Conservation (phyloP, 2,797 vertebrate genomes). For the Carduelis carduelis region DNA sequence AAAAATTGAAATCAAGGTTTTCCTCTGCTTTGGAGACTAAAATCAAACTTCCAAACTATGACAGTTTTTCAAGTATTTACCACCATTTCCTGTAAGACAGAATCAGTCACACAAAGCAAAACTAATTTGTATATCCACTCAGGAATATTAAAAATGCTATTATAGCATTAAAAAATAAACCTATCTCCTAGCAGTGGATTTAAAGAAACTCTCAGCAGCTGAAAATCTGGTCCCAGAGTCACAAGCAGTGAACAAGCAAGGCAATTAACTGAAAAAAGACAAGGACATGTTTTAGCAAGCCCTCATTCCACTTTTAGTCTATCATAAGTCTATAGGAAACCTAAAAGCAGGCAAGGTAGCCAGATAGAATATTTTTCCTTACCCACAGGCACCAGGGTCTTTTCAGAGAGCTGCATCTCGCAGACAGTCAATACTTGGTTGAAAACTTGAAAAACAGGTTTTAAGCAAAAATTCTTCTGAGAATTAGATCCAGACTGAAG, state of each 20-base stretch:
- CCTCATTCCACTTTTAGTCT: background rate
- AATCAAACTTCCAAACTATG: background rate
- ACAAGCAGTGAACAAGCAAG: background rate
- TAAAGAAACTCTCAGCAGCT: background rate
- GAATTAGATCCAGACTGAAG: constrained; percentile 57
- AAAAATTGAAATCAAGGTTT: background rate
- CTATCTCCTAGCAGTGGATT: background rate
- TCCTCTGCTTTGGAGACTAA: background rate
- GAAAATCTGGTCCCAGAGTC: background rate
- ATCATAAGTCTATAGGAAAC: background rate
- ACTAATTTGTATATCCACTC: background rate
- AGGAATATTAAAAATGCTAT: constrained; percentile 1
- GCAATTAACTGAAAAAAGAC: background rate
- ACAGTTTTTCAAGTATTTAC: background rate
- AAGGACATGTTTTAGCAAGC: background rate
- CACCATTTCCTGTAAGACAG: background rate
- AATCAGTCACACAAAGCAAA: background rate
- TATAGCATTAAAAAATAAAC: background rate
- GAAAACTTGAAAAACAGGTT: constrained; percentile 70
- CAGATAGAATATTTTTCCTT: constrained; percentile 51
- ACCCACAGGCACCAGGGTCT: constrained; percentile 50
- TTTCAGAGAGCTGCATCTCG: constrained; percentile 1
- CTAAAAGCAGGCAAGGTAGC: background rate
- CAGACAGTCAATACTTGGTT: constrained; percentile 8
- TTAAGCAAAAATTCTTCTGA: constrained; percentile 51